Percentiles rank a stretch among this genome's conserved stretches.
phyloP scores from a whole-genome alignment of 2,888 invertebrate species.

The Trichacis sp. region DNA sequence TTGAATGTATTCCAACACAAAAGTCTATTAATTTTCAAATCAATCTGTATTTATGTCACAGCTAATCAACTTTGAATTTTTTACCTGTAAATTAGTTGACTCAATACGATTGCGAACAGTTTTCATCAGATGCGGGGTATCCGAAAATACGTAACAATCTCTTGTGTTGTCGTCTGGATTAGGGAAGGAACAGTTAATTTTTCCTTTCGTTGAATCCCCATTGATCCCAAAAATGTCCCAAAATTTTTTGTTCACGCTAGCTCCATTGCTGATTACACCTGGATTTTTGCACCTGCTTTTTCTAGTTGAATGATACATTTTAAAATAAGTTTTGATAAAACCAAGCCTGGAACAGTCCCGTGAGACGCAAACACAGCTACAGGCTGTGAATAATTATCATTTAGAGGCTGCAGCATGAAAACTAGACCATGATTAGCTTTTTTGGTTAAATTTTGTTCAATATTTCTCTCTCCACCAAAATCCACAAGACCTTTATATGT shows the following conservation, averaged over 20 bases:
- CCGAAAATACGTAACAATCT: slow-evolving; percentile 36
- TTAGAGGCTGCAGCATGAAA: too few relatives aligned
- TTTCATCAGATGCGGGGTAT: slow-evolving; percentile 45
- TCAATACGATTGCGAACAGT: slow-evolving; percentile 41
- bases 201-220: slow-evolving; percentile 10
- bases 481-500: slow-evolving; percentile 76
- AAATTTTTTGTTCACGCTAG: slow-evolving; percentile 30
- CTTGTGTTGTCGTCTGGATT: slow-evolving; percentile 33
- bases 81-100: slow-evolving; percentile 29
- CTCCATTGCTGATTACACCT: slow-evolving; percentile 43
- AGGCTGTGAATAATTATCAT: too few relatives aligned
- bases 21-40: too few relatives aligned
- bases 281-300: slow-evolving; percentile 21
- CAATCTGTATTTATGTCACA: too few relatives aligned
- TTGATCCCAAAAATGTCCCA: slow-evolving; percentile 30
- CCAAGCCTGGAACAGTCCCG: too few relatives aligned
- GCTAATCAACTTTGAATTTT: too few relatives aligned
- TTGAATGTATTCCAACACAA: too few relatives aligned
- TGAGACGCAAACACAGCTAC: too few relatives aligned
- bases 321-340: background rate
- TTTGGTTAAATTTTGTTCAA: slow-evolving; percentile 71
- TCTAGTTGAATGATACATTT: too few relatives aligned
- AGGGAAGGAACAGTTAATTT: slow-evolving; percentile 13
- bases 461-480: slow-evolving; percentile 62
- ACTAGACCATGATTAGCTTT: too few relatives aligned